Base-by-base conservation (phyloP, 2,797 vertebrate species). In the Sandelia bainsii region DNA sequence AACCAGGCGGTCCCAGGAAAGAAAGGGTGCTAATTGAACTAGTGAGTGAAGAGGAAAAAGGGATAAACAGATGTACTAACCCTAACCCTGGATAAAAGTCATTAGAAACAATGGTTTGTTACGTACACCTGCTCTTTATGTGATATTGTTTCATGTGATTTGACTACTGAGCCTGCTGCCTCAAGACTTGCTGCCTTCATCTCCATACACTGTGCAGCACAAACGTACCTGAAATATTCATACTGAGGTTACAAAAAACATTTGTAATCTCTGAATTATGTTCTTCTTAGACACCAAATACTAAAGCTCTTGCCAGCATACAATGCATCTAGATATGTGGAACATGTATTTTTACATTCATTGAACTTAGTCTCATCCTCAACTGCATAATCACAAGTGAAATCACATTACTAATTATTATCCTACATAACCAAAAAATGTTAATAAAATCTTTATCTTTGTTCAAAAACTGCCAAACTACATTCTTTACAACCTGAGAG, bases 31-130 rank as follows among this genome's bases (percentile, higher is more conserved):
- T 44, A 59, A 71, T 53, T 66, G 25, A 32, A 46, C 44, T 3
- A 0, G 20, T 20, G n/a, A 49, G 25, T 12, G 2, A 40, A 42
- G 6, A 27, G 8, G 5, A 3, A 16, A 20, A 5, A 11, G 2
- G 12, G n/a, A 22, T 14, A 1, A 48, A 48, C 42, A 45, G 17
- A 46, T 12, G 27, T 7, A 62, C 50, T 42, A 46, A 64, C 49
- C 61, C 59, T 54, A 40, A 46, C 54, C 12, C 69, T 49, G 66
- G 62, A 64, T 53, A 61, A 39, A 39, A 70, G 52, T 65, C 67
- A 77, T 61, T 59, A 77, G 64, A 66, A 81, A 56, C 52, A 72
- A 46, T 65, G 48, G 12, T 53, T 59, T 57, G 71, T 34, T 70
- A 32, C 62, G 61, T 53, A 50, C 72, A 76, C 65, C 64, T 76